Percentiles rank a stretch among this genome's conserved stretches.
These are phyloP conservation scores for Aphidoletes aphidimyza DNA, from an alignment of 2,888 invertebrate species.

Conservation along the genomic window DNA sequence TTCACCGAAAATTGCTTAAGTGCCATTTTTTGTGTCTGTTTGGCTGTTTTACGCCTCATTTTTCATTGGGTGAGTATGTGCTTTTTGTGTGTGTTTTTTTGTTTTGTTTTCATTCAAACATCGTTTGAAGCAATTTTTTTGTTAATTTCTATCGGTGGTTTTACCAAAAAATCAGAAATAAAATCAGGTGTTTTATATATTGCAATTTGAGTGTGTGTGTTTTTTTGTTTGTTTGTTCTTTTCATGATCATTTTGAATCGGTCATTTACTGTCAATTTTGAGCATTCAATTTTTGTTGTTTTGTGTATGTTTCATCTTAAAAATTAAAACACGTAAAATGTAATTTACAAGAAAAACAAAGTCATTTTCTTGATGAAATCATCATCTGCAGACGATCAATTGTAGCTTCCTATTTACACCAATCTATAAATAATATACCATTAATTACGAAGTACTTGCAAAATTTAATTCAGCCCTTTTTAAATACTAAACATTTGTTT, in stretches of 20 bases:
- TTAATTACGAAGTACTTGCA: slow-evolving; percentile 14
- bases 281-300: slow-evolving; percentile 34
- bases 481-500: too few species aligned
- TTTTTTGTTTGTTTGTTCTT: too few species aligned
- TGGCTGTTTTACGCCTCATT: too few species aligned
- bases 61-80: too few species aligned
- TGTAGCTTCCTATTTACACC: slow-evolving; percentile 23
- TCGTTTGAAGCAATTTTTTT: background rate
- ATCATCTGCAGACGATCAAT: slow-evolving; percentile 17
- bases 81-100: too few species aligned
- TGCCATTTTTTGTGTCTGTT: background rate
- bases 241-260: background rate
- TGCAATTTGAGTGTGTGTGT: too few species aligned
- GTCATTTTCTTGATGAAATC: slow-evolving; percentile 16
- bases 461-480: background rate
- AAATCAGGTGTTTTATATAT: slow-evolving; percentile 35
- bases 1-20: background rate
- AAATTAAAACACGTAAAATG: background rate
- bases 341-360: slow-evolving; percentile 31
- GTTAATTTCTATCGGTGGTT: slow-evolving; percentile 53
- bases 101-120: slow-evolving; percentile 12
- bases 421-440: slow-evolving; percentile 46
- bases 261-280: background rate
- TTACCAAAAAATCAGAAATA: slow-evolving; percentile 38
- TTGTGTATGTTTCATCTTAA: too few species aligned